Conservation (phyloP, 2,797 vertebrate species). For the Sebastolobus altivelis region DNA sequence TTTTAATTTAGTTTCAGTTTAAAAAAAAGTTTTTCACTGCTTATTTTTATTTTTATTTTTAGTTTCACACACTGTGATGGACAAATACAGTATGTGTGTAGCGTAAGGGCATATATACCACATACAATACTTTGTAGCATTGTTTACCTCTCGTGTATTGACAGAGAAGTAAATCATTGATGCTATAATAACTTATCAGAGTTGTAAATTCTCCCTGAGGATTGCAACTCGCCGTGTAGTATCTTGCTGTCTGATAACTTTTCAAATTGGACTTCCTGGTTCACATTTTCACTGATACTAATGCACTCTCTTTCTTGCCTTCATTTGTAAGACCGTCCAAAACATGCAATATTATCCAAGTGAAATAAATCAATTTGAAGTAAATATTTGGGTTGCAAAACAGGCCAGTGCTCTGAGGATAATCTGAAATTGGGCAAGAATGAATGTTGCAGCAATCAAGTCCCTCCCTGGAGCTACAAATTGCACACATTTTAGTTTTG, state of each 20-base stretch:
- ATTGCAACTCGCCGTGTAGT: not conserved
- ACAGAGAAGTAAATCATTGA: not conserved
- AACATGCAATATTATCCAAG: conserved; percentile 17
- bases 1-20: too few relatives aligned
- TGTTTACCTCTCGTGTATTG: not conserved
- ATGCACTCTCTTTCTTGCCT: not conserved
- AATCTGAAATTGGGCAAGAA: conserved; percentile 29
- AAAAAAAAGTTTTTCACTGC: too few relatives aligned
- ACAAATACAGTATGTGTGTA: not conserved
- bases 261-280: not conserved
- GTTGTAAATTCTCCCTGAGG: not conserved
- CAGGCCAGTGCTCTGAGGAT: not conserved
- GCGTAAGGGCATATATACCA: not conserved
- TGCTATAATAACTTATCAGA: not conserved
- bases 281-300: not conserved
- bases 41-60: too few relatives aligned
- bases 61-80: not conserved
- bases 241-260: not conserved
- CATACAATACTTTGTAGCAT: not conserved
- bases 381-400: conserved; percentile 44
- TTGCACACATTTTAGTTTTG: conserved; percentile 35
- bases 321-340: conserved; percentile 1
- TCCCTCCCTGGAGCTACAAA: conserved; percentile 33
- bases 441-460: conserved; percentile 18
- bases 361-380: conserved; percentile 6